phyloP scores from a whole-genome alignment of 2,888 invertebrate genomes.

The Drosophila formosana region DNA sequence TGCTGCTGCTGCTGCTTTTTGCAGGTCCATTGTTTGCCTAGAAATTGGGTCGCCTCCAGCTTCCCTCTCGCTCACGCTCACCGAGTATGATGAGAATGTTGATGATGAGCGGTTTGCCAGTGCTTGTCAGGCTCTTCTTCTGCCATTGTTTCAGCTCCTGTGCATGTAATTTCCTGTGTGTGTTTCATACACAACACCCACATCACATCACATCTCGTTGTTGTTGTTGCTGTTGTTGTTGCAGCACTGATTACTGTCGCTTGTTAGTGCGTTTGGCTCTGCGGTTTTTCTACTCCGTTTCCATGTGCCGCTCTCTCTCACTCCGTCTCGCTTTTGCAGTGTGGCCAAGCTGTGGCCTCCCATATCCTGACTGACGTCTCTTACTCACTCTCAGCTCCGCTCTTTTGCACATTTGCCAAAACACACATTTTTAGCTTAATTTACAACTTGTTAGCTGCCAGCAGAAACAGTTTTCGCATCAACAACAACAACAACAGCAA shows the following conservation, averaged over 20 bases:
- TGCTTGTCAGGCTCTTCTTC: constrained; percentile 50
- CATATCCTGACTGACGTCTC: constrained; percentile 3
- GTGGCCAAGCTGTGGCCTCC: constrained; percentile 44
- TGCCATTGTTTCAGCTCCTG: constrained; percentile 69
- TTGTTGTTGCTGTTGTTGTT: constrained; percentile 47
- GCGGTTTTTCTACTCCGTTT: constrained; percentile 70
- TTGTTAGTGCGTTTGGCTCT: constrained; percentile 77
- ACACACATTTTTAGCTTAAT: constrained; percentile 75
- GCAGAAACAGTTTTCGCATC: constrained; percentile 55
- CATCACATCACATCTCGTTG: constrained; percentile 11
- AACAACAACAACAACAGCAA: constrained; percentile 40
- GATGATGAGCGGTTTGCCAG: constrained; percentile 54
- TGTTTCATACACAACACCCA: constrained; percentile 32
- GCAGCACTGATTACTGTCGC: constrained; percentile 69
- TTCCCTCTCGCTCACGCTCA: background rate
- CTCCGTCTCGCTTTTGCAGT: constrained; percentile 19
- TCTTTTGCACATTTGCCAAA: constrained; percentile 67
- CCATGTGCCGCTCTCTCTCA: constrained; percentile 30
- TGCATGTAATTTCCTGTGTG: constrained; percentile 69
- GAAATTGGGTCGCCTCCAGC: constrained; percentile 68
- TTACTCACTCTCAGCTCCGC: constrained; percentile 13
- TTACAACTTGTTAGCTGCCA: constrained; percentile 78
- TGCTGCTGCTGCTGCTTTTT: constrained; percentile 35
- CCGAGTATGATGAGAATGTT: constrained; percentile 27
- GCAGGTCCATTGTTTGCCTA: constrained; percentile 60